Evolutionary conservation across 2,888 invertebrate genomes (phyloP).

Genomic region (Thysanoteuthis rhombus): DNA sequence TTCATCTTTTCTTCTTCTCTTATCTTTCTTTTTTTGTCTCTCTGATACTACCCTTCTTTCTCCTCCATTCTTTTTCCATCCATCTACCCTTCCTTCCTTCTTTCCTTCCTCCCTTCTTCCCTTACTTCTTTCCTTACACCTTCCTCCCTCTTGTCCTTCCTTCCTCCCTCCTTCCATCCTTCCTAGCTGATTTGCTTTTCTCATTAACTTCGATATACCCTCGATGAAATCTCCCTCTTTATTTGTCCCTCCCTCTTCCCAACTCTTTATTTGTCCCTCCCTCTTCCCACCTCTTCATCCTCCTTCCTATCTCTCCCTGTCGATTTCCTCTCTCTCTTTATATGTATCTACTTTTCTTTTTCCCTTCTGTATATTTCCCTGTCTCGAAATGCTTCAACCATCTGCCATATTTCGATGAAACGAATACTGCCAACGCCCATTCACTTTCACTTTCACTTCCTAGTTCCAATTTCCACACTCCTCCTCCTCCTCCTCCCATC

Average conservation of each 20-base stretch:
- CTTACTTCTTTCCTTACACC: not conserved
- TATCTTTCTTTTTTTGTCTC: no score
- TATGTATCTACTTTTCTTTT: not conserved
- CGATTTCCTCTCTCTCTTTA: not conserved
- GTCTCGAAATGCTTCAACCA: not conserved
- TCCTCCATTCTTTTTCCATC: not conserved
- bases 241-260: not conserved
- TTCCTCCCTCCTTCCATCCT: rapidly evolving
- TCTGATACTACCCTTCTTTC: not conserved
- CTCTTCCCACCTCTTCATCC: not conserved
- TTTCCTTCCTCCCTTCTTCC: not conserved
- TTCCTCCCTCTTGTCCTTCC: not conserved
- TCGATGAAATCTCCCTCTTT: no score
- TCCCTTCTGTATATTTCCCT: not conserved
- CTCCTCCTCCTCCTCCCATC: no score
- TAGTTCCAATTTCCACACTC: not conserved
- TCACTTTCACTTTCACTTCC: no score
- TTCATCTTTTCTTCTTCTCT: not conserved
- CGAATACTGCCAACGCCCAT: not conserved
- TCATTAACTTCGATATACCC: no score
- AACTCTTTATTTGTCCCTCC: not conserved
- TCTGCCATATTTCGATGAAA: not conserved
- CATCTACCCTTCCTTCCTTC: not conserved
- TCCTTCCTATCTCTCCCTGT: not conserved
- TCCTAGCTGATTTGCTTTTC: not conserved